These are phyloP conservation scores for Diabrotica virgifera DNA, from an alignment of 1,140 invertebrate species.

Conservation along the genomic window DNA sequence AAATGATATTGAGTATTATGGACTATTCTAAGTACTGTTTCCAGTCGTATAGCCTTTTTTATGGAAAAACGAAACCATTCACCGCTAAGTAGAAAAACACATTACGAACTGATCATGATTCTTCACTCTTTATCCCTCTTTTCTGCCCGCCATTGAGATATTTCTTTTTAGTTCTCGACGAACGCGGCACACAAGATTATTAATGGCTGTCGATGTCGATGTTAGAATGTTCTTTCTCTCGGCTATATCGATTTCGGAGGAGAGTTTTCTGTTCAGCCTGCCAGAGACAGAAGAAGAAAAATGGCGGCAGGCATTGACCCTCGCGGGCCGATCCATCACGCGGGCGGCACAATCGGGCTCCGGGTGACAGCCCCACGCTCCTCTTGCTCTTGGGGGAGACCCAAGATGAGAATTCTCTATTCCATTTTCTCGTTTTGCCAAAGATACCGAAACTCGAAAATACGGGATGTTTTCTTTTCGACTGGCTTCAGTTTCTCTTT, in stretches of 20 bases:
- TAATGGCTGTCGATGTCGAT: conserved; percentile 25
- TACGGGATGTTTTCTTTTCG: no score
- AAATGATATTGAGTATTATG: no score
- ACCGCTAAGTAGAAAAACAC: no score
- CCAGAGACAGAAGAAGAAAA: conserved; percentile 60
- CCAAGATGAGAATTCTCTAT: conserved; percentile 55
- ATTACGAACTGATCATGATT: no score
- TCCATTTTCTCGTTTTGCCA: conserved; percentile 28
- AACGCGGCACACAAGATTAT: conserved; percentile 21
- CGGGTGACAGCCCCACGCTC: conserved; percentile 20
- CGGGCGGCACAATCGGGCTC: conserved; percentile 36
- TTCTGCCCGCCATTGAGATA: background rate
- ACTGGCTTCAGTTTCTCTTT: no score
- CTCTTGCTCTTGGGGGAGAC: conserved; percentile 25
- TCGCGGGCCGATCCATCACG: conserved; percentile 67
- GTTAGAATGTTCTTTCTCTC: conserved; percentile 31
- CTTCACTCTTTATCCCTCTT: no score
- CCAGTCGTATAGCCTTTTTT: no score
- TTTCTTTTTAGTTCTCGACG: background rate
- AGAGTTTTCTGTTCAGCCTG: conserved; percentile 37
- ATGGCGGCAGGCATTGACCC: conserved; percentile 73
- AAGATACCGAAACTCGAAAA: background rate
- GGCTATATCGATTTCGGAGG: conserved; percentile 34
- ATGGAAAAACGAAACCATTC: no score
- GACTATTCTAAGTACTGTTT: no score